These are phyloP conservation scores for Pipra filicauda DNA, from an alignment of 2,113 vertebrate species.

Conservation along the genomic window DNA sequence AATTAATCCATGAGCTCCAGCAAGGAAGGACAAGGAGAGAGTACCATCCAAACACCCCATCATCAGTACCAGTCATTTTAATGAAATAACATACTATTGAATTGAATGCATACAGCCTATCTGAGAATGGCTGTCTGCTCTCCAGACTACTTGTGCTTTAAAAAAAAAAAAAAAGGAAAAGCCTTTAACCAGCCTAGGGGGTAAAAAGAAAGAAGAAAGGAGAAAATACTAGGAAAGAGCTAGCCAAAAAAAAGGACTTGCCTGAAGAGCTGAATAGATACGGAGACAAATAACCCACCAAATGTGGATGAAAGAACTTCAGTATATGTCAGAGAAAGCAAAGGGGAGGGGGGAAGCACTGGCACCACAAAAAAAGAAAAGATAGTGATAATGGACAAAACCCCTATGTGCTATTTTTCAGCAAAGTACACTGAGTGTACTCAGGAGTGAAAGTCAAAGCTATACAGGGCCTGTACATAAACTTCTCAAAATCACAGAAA, in stretches of 20 bases:
- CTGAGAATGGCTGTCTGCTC: not conserved
- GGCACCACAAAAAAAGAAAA: not conserved
- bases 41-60: not conserved
- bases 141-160: not conserved
- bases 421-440: not conserved
- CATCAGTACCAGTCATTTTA: not conserved
- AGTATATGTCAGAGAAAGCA: not conserved
- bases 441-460: not conserved
- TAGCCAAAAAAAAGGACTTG: not conserved
- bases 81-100: not conserved
- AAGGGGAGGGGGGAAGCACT: not conserved
- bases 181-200: not conserved
- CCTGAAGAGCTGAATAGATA: slow-evolving; percentile 4
- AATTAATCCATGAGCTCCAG: not conserved
- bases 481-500: not conserved
- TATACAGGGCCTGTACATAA: not conserved
- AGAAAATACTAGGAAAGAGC: not conserved
- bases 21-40: not conserved
- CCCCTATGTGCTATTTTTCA: not conserved
- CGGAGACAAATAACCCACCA: not conserved
- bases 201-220: not conserved
- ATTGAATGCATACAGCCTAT: not conserved
- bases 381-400: not conserved
- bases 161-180: not conserved
- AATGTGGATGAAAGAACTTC: not conserved